Evolutionary conservation across 2,797 vertebrate genomes (phyloP).

Genomic region (Paedocypris micromegethes): DNA sequence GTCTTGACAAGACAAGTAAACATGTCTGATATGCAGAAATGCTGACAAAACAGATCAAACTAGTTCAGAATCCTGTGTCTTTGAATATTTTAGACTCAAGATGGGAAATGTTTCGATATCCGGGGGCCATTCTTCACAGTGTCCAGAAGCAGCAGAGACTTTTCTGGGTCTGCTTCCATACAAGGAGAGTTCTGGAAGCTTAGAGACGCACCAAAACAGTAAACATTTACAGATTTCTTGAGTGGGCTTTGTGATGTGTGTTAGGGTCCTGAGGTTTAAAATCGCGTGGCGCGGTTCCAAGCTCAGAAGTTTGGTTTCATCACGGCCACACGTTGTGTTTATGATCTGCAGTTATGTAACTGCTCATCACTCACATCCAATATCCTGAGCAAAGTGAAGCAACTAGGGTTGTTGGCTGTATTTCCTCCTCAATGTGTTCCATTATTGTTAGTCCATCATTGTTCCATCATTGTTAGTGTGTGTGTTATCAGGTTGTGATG

Average conservation of each 20-base stretch:
- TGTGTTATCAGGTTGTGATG: slow-evolving; percentile 4
- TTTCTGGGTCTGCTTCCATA: slow-evolving; percentile 29
- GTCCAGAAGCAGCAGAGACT: slow-evolving; percentile 10
- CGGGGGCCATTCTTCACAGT: slow-evolving; percentile 5
- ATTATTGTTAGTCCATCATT: too few species aligned
- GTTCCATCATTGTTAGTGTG: not conserved
- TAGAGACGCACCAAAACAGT: not conserved
- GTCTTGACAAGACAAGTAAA: slow-evolving; percentile 11
- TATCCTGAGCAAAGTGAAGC: too few species aligned
- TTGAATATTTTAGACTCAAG: slow-evolving; percentile 11
- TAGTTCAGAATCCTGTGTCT: slow-evolving; percentile 6
- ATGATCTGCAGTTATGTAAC: too few species aligned
- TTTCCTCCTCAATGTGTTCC: not conserved
- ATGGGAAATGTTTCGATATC: slow-evolving; percentile 13
- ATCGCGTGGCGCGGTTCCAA: slow-evolving; percentile 1
- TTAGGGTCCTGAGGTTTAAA: not conserved
- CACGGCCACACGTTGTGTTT: too few species aligned
- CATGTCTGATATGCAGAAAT: slow-evolving; percentile 22
- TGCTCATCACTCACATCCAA: too few species aligned
- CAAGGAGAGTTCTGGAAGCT: slow-evolving; percentile 31
- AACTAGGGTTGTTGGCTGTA: too few species aligned
- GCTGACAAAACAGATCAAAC: not conserved
- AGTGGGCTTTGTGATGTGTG: slow-evolving; percentile 4
- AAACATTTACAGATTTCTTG: slow-evolving; percentile 8
- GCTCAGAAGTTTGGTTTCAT: too few species aligned